These are phyloP conservation scores for Anas platyrhynchos DNA, from an alignment of 2,113 vertebrate species.

Conservation along the genomic window DNA sequence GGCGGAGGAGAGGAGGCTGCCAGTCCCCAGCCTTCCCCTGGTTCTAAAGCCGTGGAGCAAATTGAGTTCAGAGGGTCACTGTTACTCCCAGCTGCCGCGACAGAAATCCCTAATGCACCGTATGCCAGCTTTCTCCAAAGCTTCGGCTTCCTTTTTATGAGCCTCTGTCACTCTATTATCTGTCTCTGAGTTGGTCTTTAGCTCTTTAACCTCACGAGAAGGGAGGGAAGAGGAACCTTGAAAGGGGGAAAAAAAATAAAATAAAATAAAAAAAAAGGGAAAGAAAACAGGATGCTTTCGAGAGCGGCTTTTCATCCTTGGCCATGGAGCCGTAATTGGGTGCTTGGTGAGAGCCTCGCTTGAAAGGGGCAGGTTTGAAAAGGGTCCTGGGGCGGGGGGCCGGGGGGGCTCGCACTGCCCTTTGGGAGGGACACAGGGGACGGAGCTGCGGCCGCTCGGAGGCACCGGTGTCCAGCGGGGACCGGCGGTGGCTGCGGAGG, in stretches of 20 bases:
- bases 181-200: constrained; percentile 75
- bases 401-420: not conserved
- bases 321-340: not conserved
- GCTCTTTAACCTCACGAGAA: constrained; percentile 74
- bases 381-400: not conserved
- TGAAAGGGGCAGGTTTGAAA: not conserved
- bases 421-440: not conserved
- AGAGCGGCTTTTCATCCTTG: constrained; percentile 11
- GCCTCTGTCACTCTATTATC: constrained; percentile 77
- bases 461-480: rapidly evolving
- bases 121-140: constrained; percentile 9
- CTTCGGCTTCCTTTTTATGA: constrained; percentile 72
- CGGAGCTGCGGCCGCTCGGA: not conserved
- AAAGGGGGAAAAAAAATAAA: not conserved
- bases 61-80: constrained; percentile 79
- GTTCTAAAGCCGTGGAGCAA: constrained; percentile 69
- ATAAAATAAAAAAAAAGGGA: not conserved
- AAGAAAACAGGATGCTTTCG: not conserved
- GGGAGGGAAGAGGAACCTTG: constrained; percentile 21
- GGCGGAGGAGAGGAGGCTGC: constrained; percentile 9
- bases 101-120: constrained; percentile 62
- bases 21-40: constrained; percentile 57
- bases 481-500: rapidly evolving
- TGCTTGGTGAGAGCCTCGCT: not conserved
- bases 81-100: constrained; percentile 50